Conservation (phyloP, 30 jellyfish, hydroid and myxozoan species). For the Chrysaora quinquecirrha region DNA sequence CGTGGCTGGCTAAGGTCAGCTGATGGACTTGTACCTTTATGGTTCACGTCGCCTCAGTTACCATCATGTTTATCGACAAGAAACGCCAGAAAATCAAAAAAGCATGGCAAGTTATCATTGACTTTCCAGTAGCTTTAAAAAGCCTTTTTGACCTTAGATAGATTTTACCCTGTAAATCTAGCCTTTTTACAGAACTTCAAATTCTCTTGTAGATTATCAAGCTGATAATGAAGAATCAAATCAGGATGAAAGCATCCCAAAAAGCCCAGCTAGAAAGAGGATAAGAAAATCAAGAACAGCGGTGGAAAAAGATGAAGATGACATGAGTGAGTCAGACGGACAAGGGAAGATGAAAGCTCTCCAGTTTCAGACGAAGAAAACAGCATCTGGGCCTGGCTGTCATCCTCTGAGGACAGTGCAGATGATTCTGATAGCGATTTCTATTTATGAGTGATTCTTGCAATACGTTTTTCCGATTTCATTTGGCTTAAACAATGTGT, state of each 20-base stretch:
- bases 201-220: background rate
- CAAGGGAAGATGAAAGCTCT: background rate
- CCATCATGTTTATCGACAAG: background rate
- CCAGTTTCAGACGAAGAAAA: background rate
- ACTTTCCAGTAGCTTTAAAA: background rate
- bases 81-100: background rate
- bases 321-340: background rate
- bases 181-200: no score
- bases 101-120: background rate
- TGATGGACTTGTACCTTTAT: background rate
- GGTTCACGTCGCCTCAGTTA: background rate
- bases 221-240: background rate
- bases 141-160: background rate
- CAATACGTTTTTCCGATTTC: background rate
- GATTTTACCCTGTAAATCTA: background rate
- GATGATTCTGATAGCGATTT: background rate
- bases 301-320: background rate
- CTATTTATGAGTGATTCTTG: background rate
- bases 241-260: background rate
- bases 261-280: background rate
- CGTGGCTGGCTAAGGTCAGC: background rate
- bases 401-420: background rate
- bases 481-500: background rate
- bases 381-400: background rate
- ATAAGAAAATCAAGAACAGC: background rate